Percentiles rank a stretch among this genome's conserved stretches.
phyloP scores from a whole-genome alignment of 2,888 invertebrate genomes.

The Meteorus colon region DNA sequence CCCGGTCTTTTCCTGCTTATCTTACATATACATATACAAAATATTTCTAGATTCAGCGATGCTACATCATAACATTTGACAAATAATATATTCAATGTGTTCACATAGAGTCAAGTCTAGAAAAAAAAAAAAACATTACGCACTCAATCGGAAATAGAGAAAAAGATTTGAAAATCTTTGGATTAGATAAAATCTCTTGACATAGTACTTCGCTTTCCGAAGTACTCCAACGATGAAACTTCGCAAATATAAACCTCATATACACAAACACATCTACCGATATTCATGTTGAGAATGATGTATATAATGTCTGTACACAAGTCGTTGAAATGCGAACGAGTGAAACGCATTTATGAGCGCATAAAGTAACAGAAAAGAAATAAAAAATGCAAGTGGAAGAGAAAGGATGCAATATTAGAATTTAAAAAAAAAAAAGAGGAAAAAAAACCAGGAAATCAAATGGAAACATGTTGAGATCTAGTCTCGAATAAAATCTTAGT shows the following conservation, averaged over 20 bases:
- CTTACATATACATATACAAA: neutral
- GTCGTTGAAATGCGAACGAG: neutral
- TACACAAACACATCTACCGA: neutral
- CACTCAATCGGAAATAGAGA: neutral
- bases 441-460: slow-evolving; percentile 30
- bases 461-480: slow-evolving; percentile 20
- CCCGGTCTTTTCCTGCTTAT: neutral
- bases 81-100: neutral
- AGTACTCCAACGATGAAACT: slow-evolving; percentile 31
- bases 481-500: slow-evolving; percentile 29
- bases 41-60: neutral
- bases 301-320: neutral
- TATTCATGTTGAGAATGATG: neutral
- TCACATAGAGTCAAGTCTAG: neutral
- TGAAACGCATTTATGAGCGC: slow-evolving; percentile 17
- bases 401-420: slow-evolving; percentile 15
- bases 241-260: neutral
- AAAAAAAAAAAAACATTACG: neutral
- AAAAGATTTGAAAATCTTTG: neutral
- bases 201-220: slow-evolving; percentile 15
- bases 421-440: slow-evolving; percentile 8
- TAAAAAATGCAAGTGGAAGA: slow-evolving; percentile 14
- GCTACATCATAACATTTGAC: neutral
- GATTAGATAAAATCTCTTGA: slow-evolving; percentile 34
- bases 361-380: slow-evolving; percentile 6